Conservation (phyloP, 2,113 vertebrate genomes). For the Pelecanoides urinatrix region DNA sequence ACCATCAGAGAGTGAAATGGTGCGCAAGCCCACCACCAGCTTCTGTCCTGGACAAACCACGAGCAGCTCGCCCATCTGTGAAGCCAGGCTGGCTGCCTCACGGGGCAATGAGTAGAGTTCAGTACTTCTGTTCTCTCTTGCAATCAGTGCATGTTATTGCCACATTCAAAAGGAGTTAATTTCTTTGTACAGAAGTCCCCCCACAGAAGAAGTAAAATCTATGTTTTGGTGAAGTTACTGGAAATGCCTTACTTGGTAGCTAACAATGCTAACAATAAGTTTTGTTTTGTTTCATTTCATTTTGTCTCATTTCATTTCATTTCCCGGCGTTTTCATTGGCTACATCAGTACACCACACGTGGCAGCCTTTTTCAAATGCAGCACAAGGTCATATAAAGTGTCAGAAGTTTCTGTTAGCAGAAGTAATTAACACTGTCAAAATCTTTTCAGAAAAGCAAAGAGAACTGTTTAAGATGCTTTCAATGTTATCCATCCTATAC, state of each 20-base stretch:
- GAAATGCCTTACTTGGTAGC: not conserved
- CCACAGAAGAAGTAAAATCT: not conserved
- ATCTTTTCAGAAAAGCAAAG: not conserved
- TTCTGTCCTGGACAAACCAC: not conserved
- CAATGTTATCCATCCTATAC: not conserved
- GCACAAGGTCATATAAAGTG: not conserved
- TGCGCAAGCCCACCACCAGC: not conserved
- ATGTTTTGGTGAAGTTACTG: not conserved
- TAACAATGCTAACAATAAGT: not conserved
- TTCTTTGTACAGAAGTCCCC: not conserved
- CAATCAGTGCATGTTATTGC: not conserved
- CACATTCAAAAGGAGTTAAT: not conserved
- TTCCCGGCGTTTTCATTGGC: not conserved
- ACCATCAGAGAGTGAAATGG: not conserved
- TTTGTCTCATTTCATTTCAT: not conserved
- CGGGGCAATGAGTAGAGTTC: not conserved
- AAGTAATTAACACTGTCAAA: slow-evolving; percentile 29
- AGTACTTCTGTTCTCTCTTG: not conserved
- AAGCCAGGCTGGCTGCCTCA: not conserved
- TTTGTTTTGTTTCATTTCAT: not conserved
- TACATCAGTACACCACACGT: not conserved
- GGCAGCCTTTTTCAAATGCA: not conserved
- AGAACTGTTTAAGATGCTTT: not conserved
- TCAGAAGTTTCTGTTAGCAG: not conserved
- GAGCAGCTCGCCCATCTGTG: not conserved